Base-by-base conservation (phyloP, 1,140 invertebrate species). In the Amyelois transitella region DNA sequence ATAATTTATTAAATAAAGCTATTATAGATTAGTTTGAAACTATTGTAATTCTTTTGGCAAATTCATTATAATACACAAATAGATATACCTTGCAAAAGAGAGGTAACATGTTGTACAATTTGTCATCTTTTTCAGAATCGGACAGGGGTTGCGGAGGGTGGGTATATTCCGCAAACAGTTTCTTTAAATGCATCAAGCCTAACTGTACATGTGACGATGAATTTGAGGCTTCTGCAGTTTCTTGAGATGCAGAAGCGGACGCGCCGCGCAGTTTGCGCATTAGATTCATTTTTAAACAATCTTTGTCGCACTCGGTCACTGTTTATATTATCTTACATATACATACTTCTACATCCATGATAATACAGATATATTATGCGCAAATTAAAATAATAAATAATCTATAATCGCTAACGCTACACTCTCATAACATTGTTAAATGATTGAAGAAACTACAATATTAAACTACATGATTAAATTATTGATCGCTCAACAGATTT, bases 21-120 rank as follows among this genome's bases (percentile, higher is more conserved):
- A n/a, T n/a, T n/a, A n/a, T n/a, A n/a, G n/a, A 28, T 12, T 28
- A 28, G 6, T 8, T 28, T 28, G 21, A 8, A 43, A 43, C 44
- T 47, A 43, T n/a, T 18, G 44, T 14, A 45, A 45, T 18, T 18
- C 6, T 45, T 43, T 28, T 28, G 6, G 6, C 12, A 28, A 28
- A 28, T 28, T 28, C 25, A 28, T 6, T 28, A 6, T 6, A 2
- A 20, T 1, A 47, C 4, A n/a, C 10, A 47, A 47, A 5, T 20
- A 17, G 28, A 74, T 64, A 88, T 91, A 98, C 97, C 92, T 99
- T 99, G 89, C 96, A 98, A 89, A 99, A 99, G 7, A 99, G 90
- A 43, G 98, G 98, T 69, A 99, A 90, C 96, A 99, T 98, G 86
- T 97, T 98, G 86, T 99, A 99, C 0, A 99, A 90, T 88, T 98